Evolutionary conservation across 2,888 invertebrate genomes (phyloP), one percentile per base, ranked within the genome.

Genomic region (Copidosoma aretas): DNA sequence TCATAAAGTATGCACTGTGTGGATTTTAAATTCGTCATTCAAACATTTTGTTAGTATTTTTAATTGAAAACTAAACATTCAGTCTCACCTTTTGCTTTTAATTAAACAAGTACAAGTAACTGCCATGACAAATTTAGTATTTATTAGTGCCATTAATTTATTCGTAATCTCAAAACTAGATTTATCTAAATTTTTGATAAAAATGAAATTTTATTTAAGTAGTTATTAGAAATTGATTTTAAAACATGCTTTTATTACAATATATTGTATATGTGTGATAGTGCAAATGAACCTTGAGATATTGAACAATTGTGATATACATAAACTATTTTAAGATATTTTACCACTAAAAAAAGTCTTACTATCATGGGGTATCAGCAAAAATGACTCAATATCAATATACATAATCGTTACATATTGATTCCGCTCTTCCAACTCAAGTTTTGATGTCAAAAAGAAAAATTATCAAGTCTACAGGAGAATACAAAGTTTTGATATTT

Each of bases 231-330:
- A 32, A 32, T 8, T 32, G 32, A 46, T 46, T 46, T 46, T 17
- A 14, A n/a, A 12, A 46, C 43, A 17, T 46, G 14, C 12, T 15
- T 8, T 46, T 15, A 46, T 46, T 15, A 3, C 3, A 8, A 46
- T 46, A 46, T 2, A 46, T 8, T 46, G 60, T 70, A 61, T 63
- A 66, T 60, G 67, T 67, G 70, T 70, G 64, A 70, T 67, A 71
- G 58, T 64, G 57, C 57, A 64, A 67, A 67, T 61, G 52, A 67
- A 64, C 54, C 57, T 70, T 21, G 60, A 69, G 51, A 72, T 70
- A 67, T 69, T 68, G 71, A 71, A 75, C 65, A 71, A 72, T 73
- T 74, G 72, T 74, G 73, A 73, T 75, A 73, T 72, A 67, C 68
- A 59, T 67, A 69, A 69, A 73, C 59, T 65, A 71, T 62, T 70